These are phyloP conservation scores for Euphydryas editha DNA, from an alignment of 2,888 invertebrate genomes.

Conservation along the genomic window DNA sequence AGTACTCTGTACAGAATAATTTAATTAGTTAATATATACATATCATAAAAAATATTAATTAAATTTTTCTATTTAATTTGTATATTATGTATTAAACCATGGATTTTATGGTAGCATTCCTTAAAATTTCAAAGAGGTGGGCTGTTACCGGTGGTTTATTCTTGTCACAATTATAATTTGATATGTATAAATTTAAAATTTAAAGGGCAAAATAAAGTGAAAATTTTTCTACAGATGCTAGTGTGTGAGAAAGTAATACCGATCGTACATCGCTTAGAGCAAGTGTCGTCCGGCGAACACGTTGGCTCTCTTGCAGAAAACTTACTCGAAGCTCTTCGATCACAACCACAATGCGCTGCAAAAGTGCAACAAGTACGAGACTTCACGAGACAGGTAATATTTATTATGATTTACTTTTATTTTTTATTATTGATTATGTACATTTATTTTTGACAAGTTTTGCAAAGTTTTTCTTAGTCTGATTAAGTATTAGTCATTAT, in stretches of 20 bases:
- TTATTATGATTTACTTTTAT: neutral
- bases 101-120: no score
- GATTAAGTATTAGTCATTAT: no score
- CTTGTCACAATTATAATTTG: no score
- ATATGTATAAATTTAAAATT: no score
- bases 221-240: conserved; percentile 81
- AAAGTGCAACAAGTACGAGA: conserved; percentile 96
- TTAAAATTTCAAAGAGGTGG: no score
- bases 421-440: neutral
- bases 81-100: no score
- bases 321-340: conserved; percentile 92
- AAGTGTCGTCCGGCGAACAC: conserved; percentile 98
- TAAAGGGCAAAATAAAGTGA: neutral
- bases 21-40: no score
- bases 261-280: conserved; percentile 97
- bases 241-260: conserved; percentile 96
- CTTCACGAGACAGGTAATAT: conserved; percentile 88
- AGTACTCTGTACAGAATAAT: no score
- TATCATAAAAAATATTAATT: no score
- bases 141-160: no score
- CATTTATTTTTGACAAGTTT: neutral
- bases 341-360: conserved; percentile 90
- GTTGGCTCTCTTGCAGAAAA: conserved; percentile 99
- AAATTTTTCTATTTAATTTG: no score
- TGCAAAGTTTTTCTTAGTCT: no score